phyloP scores from a whole-genome alignment of 92 coral and sea anemone species.

The Parazoanthus atlanticus region DNA sequence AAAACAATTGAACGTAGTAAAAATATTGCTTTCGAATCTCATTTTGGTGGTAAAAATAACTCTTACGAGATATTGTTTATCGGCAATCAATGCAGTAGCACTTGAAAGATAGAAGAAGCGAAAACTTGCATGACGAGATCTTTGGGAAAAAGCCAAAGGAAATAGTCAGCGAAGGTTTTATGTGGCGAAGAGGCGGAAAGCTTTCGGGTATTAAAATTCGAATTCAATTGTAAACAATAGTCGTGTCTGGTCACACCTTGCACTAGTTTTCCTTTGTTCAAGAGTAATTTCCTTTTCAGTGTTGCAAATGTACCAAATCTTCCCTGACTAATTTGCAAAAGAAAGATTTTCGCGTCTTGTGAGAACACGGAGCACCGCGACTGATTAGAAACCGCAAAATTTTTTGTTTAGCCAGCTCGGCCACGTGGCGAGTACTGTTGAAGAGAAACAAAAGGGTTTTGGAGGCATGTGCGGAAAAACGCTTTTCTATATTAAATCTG shows the following conservation, averaged over 20 bases:
- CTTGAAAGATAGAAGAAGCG: neutral
- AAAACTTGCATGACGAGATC: constrained; percentile 1
- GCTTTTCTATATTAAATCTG: neutral
- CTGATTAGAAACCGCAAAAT: neutral
- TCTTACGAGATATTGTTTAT: constrained; percentile 43
- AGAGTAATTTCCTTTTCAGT: neutral
- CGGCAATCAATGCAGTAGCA: constrained; percentile 17
- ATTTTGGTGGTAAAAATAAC: constrained; percentile 54
- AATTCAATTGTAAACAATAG: constrained; percentile 11
- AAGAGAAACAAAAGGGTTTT: neutral
- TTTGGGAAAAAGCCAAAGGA: constrained; percentile 31
- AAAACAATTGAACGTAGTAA: constrained; percentile 26
- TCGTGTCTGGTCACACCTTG: constrained; percentile 38
- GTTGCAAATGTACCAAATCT: neutral
- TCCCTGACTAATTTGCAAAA: constrained; percentile 18
- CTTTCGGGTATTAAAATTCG: neutral
- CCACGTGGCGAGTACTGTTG: constrained; percentile 3
- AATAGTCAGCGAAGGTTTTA: neutral
- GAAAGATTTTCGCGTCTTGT: constrained; percentile 12
- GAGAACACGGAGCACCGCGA: neutral
- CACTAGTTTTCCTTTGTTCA: constrained; percentile 8
- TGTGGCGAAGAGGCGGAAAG: neutral
- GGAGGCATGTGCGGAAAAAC: neutral
- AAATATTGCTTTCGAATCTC: constrained; percentile 30
- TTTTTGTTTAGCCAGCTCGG: neutral